These are phyloP conservation scores for Colinus virginianus DNA, from an alignment of 2,113 vertebrate species.

Conservation along the genomic window DNA sequence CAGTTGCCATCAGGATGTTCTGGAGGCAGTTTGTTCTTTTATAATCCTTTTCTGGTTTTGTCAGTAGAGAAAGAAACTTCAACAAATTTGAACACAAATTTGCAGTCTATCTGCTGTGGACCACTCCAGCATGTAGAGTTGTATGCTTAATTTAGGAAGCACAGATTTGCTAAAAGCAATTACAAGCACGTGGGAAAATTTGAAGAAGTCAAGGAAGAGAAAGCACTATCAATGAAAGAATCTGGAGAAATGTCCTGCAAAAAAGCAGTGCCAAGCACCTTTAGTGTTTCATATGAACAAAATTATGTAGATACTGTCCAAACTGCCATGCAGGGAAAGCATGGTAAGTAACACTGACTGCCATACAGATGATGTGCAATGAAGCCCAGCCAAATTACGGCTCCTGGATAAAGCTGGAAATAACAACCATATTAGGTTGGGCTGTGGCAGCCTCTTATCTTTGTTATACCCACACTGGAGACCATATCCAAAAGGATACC, in stretches of 20 bases:
- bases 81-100: slow-evolving; percentile 53
- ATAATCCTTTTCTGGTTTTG: slow-evolving; percentile 62
- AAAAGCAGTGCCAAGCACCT: slow-evolving; percentile 23
- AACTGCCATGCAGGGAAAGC: background rate
- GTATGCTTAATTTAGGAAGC: slow-evolving; percentile 50
- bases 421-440: background rate
- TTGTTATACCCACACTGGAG: background rate
- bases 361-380: background rate
- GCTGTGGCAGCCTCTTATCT: background rate
- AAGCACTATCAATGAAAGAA: slow-evolving; percentile 70
- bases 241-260: slow-evolving; percentile 52
- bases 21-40: slow-evolving; percentile 67
- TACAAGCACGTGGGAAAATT: slow-evolving; percentile 61
- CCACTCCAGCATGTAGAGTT: slow-evolving; percentile 28
- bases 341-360: background rate
- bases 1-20: slow-evolving; percentile 63
- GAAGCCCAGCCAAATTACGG: background rate
- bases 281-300: slow-evolving; percentile 5
- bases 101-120: slow-evolving; percentile 27
- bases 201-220: slow-evolving; percentile 51
- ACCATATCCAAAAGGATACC: background rate
- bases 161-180: slow-evolving; percentile 63
- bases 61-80: slow-evolving; percentile 66
- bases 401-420: background rate
- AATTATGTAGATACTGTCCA: slow-evolving; percentile 8